phyloP scores from a whole-genome alignment of 2,888 invertebrate species.

The Himalopsyche anomala region DNA sequence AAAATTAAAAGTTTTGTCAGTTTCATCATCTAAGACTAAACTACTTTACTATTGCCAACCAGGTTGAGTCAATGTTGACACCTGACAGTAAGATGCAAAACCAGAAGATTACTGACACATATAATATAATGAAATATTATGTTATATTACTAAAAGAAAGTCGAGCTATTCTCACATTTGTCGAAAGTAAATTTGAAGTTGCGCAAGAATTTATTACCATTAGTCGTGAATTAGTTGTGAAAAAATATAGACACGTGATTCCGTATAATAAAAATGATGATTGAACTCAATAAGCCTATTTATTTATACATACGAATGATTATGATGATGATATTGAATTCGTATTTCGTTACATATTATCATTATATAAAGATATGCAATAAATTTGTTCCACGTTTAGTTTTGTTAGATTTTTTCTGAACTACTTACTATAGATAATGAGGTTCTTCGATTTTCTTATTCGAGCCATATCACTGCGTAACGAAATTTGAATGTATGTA shows the following conservation, averaged over 20 bases:
- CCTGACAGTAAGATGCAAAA: not conserved
- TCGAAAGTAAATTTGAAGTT: not conserved
- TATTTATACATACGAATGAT: too few relatives aligned
- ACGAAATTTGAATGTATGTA: too few relatives aligned
- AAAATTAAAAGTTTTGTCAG: not conserved
- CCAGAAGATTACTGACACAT: not conserved
- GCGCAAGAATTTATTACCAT: not conserved
- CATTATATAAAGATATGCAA: too few relatives aligned
- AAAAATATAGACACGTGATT: not conserved
- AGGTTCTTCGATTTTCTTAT: too few relatives aligned
- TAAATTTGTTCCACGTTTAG: too few relatives aligned
- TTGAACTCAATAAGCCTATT: too few relatives aligned
- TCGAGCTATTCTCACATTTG: not conserved
- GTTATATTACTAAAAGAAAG: not conserved
- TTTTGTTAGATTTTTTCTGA: too few relatives aligned
- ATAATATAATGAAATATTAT: not conserved
- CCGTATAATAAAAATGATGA: not conserved
- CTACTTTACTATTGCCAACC: not conserved
- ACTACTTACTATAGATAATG: too few relatives aligned
- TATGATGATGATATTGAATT: too few relatives aligned
- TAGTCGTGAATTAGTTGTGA: not conserved
- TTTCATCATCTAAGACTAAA: not conserved
- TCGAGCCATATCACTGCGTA: too few relatives aligned
- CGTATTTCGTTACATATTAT: too few relatives aligned
- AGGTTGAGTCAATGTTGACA: not conserved